Conservation (phyloP, 2,113 vertebrate species). For the Macrotis lagotis region DNA sequence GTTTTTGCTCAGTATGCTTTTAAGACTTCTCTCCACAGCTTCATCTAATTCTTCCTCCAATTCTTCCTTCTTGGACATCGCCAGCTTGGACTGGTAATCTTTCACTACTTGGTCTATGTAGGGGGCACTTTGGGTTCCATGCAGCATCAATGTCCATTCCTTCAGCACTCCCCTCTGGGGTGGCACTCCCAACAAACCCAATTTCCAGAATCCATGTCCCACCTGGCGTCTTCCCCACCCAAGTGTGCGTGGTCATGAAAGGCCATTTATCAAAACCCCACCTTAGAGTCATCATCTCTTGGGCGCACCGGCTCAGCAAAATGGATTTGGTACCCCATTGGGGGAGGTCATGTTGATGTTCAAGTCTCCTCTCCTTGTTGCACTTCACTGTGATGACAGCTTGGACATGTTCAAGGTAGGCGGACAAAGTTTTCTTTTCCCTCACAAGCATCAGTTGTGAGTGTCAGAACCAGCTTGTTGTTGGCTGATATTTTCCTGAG, state of each 20-base stretch:
- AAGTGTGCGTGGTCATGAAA: slow-evolving; percentile 99
- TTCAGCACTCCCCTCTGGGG: slow-evolving; percentile 93
- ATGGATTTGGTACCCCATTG: slow-evolving; percentile 99
- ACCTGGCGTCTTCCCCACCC: slow-evolving; percentile 98
- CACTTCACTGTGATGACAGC: slow-evolving; percentile 96
- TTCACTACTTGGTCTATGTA: slow-evolving; percentile 99
- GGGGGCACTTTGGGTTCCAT: slow-evolving; percentile 97
- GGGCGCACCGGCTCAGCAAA: slow-evolving; percentile 95
- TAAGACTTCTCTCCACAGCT: slow-evolving; percentile 96
- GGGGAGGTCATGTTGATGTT: slow-evolving; percentile 99
- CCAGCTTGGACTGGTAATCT: slow-evolving; percentile 99
- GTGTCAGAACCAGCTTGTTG: slow-evolving; percentile 90
- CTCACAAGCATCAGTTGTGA: slow-evolving; percentile 92
- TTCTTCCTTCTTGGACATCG: slow-evolving; percentile 99
- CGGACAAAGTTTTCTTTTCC: slow-evolving; percentile 98
- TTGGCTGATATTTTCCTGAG: slow-evolving; percentile 92
- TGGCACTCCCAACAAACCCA: slow-evolving; percentile 89
- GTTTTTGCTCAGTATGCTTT: slow-evolving; percentile 95
- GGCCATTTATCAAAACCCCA: slow-evolving; percentile 99
- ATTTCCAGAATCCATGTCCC: slow-evolving; percentile 96
- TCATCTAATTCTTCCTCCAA: slow-evolving; percentile 98
- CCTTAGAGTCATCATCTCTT: slow-evolving; percentile 95
- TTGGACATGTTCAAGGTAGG: slow-evolving; percentile 98
- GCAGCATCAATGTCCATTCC: slow-evolving; percentile 99
- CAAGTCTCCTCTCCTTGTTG: slow-evolving; percentile 94